Base-by-base conservation (phyloP, 2,113 vertebrate species). In the Tapirus terrestris region DNA sequence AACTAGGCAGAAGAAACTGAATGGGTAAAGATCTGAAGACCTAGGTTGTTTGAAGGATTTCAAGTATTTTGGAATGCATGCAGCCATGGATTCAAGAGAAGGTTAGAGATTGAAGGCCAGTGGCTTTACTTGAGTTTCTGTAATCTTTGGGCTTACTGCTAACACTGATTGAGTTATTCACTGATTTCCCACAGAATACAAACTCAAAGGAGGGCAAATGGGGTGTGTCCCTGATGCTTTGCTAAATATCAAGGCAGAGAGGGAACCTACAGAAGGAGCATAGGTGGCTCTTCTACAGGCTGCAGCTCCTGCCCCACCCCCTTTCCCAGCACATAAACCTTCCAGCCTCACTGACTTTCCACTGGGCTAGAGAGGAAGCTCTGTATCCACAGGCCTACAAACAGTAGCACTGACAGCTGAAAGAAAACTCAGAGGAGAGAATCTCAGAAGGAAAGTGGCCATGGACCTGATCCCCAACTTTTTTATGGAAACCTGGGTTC, bases 391-490 rank as follows among this genome's bases (percentile, higher is more conserved):
- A 48, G 48, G 48, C 11, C 48, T 48, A 8, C 48, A 48, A 8
- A 48, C 48, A 48, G 48, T 48, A 48, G 48, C 10, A 48, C 48
- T 10, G 48, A 48, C 48, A 10, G 51, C 63, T 61, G 27, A 79
- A 48, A 56, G 36, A 72, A 53, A 56, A 45, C 8, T 48, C 75
- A 31, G 84, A 86, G 25, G 20, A 77, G 8, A 20, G 12, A 68
- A 3, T 43, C 43, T 11, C 33, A 3, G 58, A 13, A 31, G 13
- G 39, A 56, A 8, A 72, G 11, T 4, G 3, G n/a, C 8, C 7
- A 97, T 98, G 97, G 76, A 96, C 10, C 81, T 96, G 72, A 79
- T 91, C 4, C 80, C 93, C 56, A 70, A 65, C 84, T 95, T 96
- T 53, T 91, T 89, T 0, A 0, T 1, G 10, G 95, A 82, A 75